Conservation (phyloP, 2,797 vertebrate species). For the Characodon lateralis region DNA sequence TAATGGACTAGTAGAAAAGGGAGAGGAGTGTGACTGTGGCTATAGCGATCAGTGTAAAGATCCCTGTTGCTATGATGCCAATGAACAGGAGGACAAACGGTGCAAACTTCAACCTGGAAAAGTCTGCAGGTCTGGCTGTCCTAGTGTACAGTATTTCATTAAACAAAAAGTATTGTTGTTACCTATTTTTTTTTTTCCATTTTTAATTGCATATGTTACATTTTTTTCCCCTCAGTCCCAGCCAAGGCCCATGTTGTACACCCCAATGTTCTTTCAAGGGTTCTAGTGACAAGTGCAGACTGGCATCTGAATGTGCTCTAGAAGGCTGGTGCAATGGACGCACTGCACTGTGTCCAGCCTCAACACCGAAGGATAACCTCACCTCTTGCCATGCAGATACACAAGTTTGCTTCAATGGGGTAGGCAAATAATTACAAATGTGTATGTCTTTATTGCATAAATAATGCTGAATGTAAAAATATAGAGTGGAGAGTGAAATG, state of each 20-base stretch:
- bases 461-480: background rate
- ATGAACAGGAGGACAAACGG: constrained; percentile 82
- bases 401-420: constrained; percentile 96
- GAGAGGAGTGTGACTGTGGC: constrained; percentile 94
- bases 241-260: constrained; percentile 94
- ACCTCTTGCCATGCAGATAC: constrained; percentile 89
- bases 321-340: constrained; percentile 85
- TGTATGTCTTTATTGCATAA: background rate
- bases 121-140: constrained; percentile 85
- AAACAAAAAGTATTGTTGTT: background rate
- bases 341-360: constrained; percentile 86
- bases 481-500: background rate
- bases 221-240: constrained; percentile 82
- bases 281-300: constrained; percentile 79
- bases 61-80: constrained; percentile 88
- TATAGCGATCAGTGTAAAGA: constrained; percentile 95
- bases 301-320: constrained; percentile 88
- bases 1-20: constrained; percentile 92
- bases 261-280: constrained; percentile 79
- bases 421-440: constrained; percentile 61
- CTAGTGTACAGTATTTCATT: background rate
- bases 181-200: background rate
- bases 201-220: constrained; percentile 5
- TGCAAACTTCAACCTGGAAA: constrained; percentile 86
- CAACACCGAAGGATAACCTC: constrained; percentile 86